Evolutionary conservation across 2,797 vertebrate species (phyloP).

Genomic region (Eleutherodactylus coqui): DNA sequence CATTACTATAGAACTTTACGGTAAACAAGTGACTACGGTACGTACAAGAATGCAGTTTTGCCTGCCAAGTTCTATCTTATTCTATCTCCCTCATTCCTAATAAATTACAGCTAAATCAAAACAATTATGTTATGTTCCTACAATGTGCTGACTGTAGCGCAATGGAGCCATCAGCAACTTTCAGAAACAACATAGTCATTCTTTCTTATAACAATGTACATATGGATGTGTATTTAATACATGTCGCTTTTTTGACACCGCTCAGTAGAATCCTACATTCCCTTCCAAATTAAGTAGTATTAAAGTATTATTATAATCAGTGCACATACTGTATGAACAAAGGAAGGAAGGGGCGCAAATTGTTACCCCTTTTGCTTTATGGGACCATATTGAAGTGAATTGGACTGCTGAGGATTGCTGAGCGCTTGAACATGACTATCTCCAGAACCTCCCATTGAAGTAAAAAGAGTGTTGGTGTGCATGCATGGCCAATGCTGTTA

Average conservation of each 20-base stretch:
- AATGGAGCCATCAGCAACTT: constrained; percentile 11
- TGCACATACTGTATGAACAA: constrained; percentile 5
- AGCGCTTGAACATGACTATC: too few relatives aligned
- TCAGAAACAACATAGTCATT: constrained; percentile 14
- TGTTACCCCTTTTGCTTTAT: background rate
- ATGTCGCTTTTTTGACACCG: constrained; percentile 11
- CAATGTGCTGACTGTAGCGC: constrained; percentile 56
- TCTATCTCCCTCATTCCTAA: constrained; percentile 38
- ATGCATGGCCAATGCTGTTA: too few relatives aligned
- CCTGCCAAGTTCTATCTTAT: constrained; percentile 49
- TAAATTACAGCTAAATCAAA: constrained; percentile 36
- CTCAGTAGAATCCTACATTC: constrained; percentile 2
- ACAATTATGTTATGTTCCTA: constrained; percentile 45
- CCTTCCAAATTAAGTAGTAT: constrained; percentile 23
- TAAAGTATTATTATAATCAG: constrained; percentile 43
- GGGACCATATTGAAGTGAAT: too few relatives aligned
- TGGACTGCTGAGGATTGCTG: too few relatives aligned
- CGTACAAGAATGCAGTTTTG: constrained; percentile 24
- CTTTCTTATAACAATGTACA: constrained; percentile 20
- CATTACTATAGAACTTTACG: constrained; percentile 33
- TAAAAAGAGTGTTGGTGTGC: too few relatives aligned
- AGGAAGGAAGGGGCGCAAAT: background rate
- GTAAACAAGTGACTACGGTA: constrained; percentile 46
- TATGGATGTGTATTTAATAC: constrained; percentile 15
- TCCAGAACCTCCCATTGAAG: too few relatives aligned